A percentile compares a stretch with the other conserved stretches of the same genome.
These are phyloP conservation scores for Callopanchax toddi DNA, from an alignment of 2,113 vertebrate genomes.

Conservation along the genomic window DNA sequence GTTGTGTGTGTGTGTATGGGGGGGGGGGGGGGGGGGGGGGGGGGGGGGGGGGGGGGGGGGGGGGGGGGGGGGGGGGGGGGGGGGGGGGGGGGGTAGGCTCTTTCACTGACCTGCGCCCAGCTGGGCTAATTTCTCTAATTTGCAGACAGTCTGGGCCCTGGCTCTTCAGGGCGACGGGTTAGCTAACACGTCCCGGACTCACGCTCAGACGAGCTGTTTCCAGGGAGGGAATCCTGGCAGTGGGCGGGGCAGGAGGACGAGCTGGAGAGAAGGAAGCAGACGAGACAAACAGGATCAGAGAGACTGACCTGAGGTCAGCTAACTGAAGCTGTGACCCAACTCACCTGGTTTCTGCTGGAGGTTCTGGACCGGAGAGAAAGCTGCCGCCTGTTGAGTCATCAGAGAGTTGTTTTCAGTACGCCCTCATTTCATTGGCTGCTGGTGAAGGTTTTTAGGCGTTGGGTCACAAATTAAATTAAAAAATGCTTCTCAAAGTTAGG, in stretches of 20 bases:
- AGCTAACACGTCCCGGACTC: slow-evolving; percentile 28
- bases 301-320: slow-evolving; percentile 55
- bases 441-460: too few relatives aligned
- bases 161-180: slow-evolving; percentile 44
- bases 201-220: slow-evolving; percentile 43
- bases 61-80: slow-evolving; percentile 37
- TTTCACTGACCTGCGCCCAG: slow-evolving; percentile 64
- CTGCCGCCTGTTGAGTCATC: slow-evolving; percentile 19
- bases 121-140: slow-evolving; percentile 83
- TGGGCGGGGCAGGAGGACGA: background rate
- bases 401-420: background rate
- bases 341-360: slow-evolving; percentile 21
- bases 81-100: slow-evolving; percentile 51
- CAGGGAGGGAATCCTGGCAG: slow-evolving; percentile 33
- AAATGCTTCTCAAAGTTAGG: too few relatives aligned
- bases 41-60: slow-evolving; percentile 40
- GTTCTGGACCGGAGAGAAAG: slow-evolving; percentile 35
- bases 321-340: slow-evolving; percentile 27
- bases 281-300: slow-evolving; percentile 46
- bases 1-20: slow-evolving; percentile 26
- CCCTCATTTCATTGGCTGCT: too few relatives aligned
- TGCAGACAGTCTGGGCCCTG: slow-evolving; percentile 78
- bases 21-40: slow-evolving; percentile 8
- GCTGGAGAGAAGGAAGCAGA: slow-evolving; percentile 21
- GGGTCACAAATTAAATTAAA: too few relatives aligned